Evolutionary conservation across 2,888 invertebrate genomes (phyloP).

Genomic region (Odontothrips loti): DNA sequence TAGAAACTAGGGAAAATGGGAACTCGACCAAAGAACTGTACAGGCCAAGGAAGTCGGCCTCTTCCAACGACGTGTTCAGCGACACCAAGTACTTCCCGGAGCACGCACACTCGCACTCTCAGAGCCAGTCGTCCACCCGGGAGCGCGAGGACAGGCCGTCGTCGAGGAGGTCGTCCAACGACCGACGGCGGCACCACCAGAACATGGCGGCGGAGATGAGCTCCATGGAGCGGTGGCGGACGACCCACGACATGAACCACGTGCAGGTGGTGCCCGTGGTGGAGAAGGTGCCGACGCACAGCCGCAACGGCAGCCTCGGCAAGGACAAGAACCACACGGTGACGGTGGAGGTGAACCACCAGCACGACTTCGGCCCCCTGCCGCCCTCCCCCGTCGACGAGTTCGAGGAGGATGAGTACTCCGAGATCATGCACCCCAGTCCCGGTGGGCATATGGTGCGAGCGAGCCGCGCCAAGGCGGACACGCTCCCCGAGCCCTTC

Average conservation of each 20-base stretch:
- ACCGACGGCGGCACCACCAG: slow-evolving; percentile 16
- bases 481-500: slow-evolving; percentile 41
- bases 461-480: slow-evolving; percentile 45
- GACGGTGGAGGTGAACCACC: slow-evolving; percentile 39
- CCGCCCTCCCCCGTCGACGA: slow-evolving; percentile 82
- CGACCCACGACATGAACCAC: not conserved
- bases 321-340: slow-evolving; percentile 1
- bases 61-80: slow-evolving; percentile 22
- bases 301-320: slow-evolving; percentile 8
- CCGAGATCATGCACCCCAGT: slow-evolving; percentile 58
- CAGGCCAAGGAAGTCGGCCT: slow-evolving; percentile 11
- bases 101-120: not conserved
- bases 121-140: not conserved
- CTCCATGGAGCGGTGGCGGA: slow-evolving; percentile 1
- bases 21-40: slow-evolving; percentile 7
- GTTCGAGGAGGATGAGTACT: slow-evolving; percentile 65
- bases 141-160: slow-evolving; percentile 1
- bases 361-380: slow-evolving; percentile 66
- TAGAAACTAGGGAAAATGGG: not conserved
- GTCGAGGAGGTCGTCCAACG: not conserved
- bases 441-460: slow-evolving; percentile 45
- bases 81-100: slow-evolving; percentile 2
- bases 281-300: not conserved
- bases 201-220: slow-evolving; percentile 11
- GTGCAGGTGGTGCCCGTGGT: slow-evolving; percentile 2